Conservation (phyloP, 2,113 vertebrate species). For the Circaetus gallicus region DNA sequence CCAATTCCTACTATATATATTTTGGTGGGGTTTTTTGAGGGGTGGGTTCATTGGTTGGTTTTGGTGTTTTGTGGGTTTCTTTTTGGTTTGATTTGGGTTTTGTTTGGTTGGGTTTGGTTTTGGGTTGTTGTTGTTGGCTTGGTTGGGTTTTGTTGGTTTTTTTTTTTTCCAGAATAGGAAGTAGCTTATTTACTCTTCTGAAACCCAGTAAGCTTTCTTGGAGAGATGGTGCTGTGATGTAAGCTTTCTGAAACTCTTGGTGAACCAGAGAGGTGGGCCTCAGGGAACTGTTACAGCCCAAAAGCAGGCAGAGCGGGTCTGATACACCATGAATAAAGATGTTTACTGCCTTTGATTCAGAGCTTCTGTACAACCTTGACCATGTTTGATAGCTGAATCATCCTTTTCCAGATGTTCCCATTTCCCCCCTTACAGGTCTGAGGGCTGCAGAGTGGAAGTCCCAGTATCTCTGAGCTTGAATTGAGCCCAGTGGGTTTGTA, state of each 20-base stretch:
- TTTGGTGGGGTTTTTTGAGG: rapidly evolving
- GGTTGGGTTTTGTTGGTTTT: no score
- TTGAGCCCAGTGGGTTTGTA: neutral
- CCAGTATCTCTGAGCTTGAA: neutral
- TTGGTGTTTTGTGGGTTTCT: neutral
- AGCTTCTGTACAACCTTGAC: neutral
- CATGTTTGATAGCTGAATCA: neutral
- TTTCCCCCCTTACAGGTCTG: neutral
- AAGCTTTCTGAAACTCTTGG: neutral
- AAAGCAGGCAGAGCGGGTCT: neutral
- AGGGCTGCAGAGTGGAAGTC: neutral
- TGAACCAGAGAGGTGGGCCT: neutral
- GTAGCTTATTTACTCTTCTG: neutral
- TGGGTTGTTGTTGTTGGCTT: neutral
- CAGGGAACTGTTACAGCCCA: neutral
- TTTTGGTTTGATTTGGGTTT: neutral
- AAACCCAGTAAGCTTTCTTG: neutral
- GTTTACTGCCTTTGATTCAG: neutral
- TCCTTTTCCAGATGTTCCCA: neutral
- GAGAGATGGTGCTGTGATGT: neutral
- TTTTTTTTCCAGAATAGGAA: neutral
- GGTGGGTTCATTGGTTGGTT: neutral
- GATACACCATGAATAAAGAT: neutral
- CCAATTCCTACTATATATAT: neutral
- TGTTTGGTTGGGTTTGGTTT: neutral